Conservation (phyloP, 2,113 vertebrate species). For the Regulus satrapa region DNA sequence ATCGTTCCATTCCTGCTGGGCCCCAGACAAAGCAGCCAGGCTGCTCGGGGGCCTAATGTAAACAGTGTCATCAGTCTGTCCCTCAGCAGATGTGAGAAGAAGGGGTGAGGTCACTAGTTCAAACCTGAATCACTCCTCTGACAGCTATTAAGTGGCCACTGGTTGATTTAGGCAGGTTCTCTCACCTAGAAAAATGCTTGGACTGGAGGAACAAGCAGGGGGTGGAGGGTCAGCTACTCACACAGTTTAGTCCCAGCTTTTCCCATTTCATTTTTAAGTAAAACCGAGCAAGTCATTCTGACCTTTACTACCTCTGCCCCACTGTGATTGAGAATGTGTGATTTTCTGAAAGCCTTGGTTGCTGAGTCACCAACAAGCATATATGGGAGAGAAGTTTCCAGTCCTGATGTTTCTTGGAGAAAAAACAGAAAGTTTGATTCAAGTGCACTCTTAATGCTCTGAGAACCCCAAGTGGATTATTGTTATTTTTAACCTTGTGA, state of each 20-base stretch:
- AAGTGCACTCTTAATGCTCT: not conserved
- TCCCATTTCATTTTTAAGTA: conserved; percentile 5
- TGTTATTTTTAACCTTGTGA: conserved; percentile 38
- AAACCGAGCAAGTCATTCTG: not conserved
- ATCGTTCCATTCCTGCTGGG: not conserved
- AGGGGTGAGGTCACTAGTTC: conserved; percentile 1
- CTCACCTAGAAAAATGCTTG: not conserved
- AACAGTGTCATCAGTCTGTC: not conserved
- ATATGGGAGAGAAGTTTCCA: not conserved
- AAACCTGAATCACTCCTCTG: not conserved
- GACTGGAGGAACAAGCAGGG: not conserved
- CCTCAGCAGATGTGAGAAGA: not conserved
- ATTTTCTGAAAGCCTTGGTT: not conserved
- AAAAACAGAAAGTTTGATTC: not conserved
- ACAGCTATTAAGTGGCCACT: not conserved
- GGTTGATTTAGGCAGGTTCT: not conserved
- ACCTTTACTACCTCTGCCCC: conserved; percentile 2
- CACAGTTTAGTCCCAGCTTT: not conserved
- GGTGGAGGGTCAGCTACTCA: not conserved
- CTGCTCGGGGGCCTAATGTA: not conserved
- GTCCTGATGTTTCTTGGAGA: not conserved
- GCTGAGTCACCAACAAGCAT: not conserved
- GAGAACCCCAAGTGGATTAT: not conserved
- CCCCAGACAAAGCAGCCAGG: not conserved
- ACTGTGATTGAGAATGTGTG: not conserved